Evolutionary conservation across 1,140 invertebrate genomes (phyloP), one percentile per base, ranked within the genome.

Genomic region (Psilanteris sp.): DNA sequence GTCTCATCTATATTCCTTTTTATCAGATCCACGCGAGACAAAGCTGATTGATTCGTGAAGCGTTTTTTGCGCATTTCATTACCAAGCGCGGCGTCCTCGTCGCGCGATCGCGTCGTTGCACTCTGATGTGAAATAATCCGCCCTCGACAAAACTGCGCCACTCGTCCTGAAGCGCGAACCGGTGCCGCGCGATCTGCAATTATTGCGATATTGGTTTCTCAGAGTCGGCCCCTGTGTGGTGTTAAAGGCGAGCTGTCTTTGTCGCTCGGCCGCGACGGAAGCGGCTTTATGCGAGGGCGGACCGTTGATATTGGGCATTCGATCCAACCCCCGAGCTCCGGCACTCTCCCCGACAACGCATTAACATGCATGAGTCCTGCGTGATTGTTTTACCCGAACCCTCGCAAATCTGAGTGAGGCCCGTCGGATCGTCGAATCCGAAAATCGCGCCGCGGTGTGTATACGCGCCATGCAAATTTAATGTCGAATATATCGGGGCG

Each of bases 351-450:
- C 81, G 81, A 86, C 86, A 87, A 86, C 83, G 84, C 86, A 88
- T 88, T 88, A 88, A 88, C 87, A 87, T 88, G 87, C 86, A 88
- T 88, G 86, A 87, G 84, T 81, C 83, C 83, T 85, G 84, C 84
- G 84, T 87, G 86, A 88, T 88, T 87, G 86, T 88, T 88, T 88
- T 86, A 82, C 81, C 83, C 85, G 79, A 81, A 83, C 81, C 84
- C 81, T 75, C 73, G 72, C 57, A 83, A 87, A 85, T 86, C 83
- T 86, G 82, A 85, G 79, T 70, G 81, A 81, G 75, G 66, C 77
- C 55, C 77, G 77, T 48, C 64, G 55, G 61, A 79, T 70, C 79
- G 61, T 44, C 71, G 80, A 83, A 84, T 75, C 78, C 71, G 52
- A 57, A 80, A 80, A 78, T 78, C 73, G 73, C 72, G 43, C 64